Percentiles rank a stretch among this genome's conserved stretches.
phyloP scores from a whole-genome alignment of 2,797 vertebrate genomes.

The Ptychadena robeensis region DNA sequence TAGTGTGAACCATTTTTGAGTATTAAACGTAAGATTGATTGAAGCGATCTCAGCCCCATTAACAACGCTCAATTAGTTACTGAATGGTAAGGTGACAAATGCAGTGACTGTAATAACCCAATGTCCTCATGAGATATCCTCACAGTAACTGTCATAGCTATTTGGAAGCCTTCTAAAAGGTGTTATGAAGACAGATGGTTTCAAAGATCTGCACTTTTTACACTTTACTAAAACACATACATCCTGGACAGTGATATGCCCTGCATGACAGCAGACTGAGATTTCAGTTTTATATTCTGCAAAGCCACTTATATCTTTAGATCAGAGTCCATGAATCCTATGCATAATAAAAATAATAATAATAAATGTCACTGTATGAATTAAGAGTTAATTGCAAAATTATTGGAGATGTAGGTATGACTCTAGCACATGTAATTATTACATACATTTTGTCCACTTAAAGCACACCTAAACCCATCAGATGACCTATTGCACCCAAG shows the following conservation, averaged over 20 bases:
- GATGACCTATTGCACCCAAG: too few relatives aligned
- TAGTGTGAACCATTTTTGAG: conserved; percentile 18
- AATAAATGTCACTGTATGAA: too few relatives aligned
- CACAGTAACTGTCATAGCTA: not conserved
- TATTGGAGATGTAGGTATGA: too few relatives aligned
- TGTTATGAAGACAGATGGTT: not conserved
- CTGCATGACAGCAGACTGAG: not conserved
- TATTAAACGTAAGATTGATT: conserved; percentile 14
- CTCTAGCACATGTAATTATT: too few relatives aligned
- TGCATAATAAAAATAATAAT: too few relatives aligned
- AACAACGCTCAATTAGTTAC: conserved; percentile 18
- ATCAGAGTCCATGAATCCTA: not conserved
- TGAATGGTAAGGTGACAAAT: conserved; percentile 13
- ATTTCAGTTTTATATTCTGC: not conserved
- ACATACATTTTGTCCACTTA: too few relatives aligned
- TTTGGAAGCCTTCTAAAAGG: not conserved
- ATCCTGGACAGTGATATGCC: too few relatives aligned
- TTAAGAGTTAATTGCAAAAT: too few relatives aligned
- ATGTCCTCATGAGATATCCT: conserved; percentile 26
- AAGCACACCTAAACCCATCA: too few relatives aligned
- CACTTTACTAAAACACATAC: not conserved
- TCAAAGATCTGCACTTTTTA: not conserved
- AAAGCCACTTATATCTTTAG: not conserved
- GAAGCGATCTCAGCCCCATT: conserved; percentile 30
- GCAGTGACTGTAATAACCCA: conserved; percentile 16